Evolutionary conservation across 2,888 invertebrate genomes (phyloP).

Genomic region (Idaea dimidiata): DNA sequence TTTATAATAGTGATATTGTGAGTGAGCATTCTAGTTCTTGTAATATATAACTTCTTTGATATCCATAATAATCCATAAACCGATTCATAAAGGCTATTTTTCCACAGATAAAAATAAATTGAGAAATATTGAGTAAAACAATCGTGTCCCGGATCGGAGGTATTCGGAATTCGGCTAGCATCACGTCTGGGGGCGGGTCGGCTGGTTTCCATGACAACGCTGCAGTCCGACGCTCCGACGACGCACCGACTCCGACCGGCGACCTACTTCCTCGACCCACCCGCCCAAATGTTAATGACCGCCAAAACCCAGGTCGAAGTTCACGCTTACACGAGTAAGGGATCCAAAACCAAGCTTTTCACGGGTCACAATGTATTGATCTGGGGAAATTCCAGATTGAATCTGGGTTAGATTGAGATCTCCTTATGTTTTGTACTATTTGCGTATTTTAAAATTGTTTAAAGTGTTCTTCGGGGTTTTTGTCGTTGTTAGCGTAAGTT

Average conservation of each 20-base stretch:
- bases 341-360: constrained; percentile 60
- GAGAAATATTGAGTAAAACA: constrained; percentile 22
- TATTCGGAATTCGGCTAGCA: constrained; percentile 36
- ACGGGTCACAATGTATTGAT: constrained; percentile 77
- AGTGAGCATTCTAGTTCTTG: too few relatives aligned
- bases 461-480: too few relatives aligned
- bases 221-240: constrained; percentile 54
- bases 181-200: constrained; percentile 48
- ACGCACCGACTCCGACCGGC: constrained; percentile 43
- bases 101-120: not conserved
- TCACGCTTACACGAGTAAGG: constrained; percentile 76
- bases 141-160: constrained; percentile 36
- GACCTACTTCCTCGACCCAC: constrained; percentile 68
- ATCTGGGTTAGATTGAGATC: constrained; percentile 62
- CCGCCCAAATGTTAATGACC: constrained; percentile 80
- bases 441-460: not conserved
- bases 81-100: not conserved
- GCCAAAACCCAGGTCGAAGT: constrained; percentile 80
- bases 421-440: not conserved
- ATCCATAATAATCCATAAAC: not conserved
- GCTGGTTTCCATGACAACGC: constrained; percentile 59
- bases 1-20: too few relatives aligned
- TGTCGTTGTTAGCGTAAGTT: too few relatives aligned
- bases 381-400: constrained; percentile 55
- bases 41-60: too few relatives aligned